Conservation (phyloP, 2,888 invertebrate genomes). For the Podotricha telesiphe region DNA sequence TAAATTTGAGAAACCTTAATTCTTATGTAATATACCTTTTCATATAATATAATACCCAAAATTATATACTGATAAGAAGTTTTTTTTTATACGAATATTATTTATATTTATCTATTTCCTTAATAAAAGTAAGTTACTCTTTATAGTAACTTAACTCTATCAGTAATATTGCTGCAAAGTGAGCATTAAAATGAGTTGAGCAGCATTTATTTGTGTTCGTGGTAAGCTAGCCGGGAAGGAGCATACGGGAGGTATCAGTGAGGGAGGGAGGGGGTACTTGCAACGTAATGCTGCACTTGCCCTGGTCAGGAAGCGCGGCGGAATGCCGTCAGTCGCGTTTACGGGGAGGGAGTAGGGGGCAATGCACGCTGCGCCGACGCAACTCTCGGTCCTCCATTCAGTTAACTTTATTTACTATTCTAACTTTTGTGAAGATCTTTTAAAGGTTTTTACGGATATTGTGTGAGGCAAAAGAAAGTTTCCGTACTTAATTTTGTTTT, state of each 20-base stretch:
- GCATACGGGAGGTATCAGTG: constrained; percentile 46
- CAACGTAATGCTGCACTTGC: constrained; percentile 81
- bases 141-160: not conserved
- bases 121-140: too few species aligned
- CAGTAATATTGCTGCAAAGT: not conserved
- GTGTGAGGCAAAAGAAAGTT: not conserved
- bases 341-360: constrained; percentile 61
- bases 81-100: too few species aligned
- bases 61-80: not conserved
- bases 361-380: constrained; percentile 78
- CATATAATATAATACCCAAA: not conserved
- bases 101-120: too few species aligned
- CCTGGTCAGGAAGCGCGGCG: constrained; percentile 82
- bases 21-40: not conserved
- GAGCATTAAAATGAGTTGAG: constrained; percentile 37
- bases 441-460: constrained; percentile 8
- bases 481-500: not conserved
- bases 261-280: constrained; percentile 67
- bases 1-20: constrained; percentile 19
- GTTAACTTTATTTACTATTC: constrained; percentile 70
- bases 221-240: constrained; percentile 51
- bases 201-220: constrained; percentile 59
- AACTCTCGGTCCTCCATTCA: constrained; percentile 72
- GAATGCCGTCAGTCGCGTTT: constrained; percentile 84
- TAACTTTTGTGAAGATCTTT: constrained; percentile 47